Evolutionary conservation across 1,140 invertebrate species (phyloP), one percentile per base, ranked within the genome.

Genomic region (Drosophila melanica): DNA sequence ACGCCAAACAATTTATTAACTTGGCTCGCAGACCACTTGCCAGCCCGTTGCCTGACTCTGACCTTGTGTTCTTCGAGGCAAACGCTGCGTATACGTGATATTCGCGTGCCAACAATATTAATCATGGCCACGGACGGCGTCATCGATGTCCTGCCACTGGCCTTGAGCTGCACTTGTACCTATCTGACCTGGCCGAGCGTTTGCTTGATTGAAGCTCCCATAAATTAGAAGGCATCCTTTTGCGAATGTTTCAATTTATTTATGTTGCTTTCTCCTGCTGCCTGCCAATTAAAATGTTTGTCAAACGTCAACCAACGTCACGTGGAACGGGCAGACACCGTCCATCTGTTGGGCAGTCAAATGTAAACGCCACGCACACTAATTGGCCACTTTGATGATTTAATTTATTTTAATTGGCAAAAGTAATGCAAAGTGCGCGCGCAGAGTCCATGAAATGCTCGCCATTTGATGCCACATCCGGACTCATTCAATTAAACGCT

Each of bases 1-100:
- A 74, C 82, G 72, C 47, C 79, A 87, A 86, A 82, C 82, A 86
- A 86, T 86, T 82, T 86, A 86, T 86, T 86, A 82, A 82, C 82
- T 73, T 67, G 51, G 47, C 50, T 55, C 42, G 18, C 54, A 18
- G 10, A 14, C 47, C 58, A 60, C 48, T 58, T 53, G 47, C 14
- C 60, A 63, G 59, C 44, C 48, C 68, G 37, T 53, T 51, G 60
- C 44, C 47, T 53, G 60, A 57, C 66, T 48, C n/a, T 55, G 76
- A 84, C 80, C 80, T 82, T 76, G 66, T 45, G 41, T 30, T 58
- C 23, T 30, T 12, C 45, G 42, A 42, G 16, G 63, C 54, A 39
- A 66, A 63, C 74, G 60, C 51, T 70, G 67, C 81, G 81, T 85
- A 85, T 77, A 80, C 81, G 75, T 67, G 70, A 81, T 71, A 71